Evolutionary conservation across 2,888 invertebrate genomes (phyloP).

Genomic region (Drosophila mimetica): DNA sequence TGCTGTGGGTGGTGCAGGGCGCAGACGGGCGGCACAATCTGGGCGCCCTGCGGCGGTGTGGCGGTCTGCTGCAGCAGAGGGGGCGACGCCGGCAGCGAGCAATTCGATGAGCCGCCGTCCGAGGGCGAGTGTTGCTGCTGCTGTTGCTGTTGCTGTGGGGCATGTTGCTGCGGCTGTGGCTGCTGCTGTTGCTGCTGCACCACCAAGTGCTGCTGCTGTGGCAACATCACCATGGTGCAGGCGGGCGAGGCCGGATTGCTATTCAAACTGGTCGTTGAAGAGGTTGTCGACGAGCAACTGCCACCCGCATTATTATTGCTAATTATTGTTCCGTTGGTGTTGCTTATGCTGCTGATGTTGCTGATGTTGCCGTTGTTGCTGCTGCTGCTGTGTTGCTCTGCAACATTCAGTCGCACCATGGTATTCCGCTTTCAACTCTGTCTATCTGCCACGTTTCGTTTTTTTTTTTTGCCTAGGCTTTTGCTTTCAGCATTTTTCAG

Average conservation of each 20-base stretch:
- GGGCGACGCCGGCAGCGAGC: conserved; percentile 81
- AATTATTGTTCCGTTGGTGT: conserved; percentile 32
- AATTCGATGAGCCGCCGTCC: conserved; percentile 73
- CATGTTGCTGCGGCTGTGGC: conserved; percentile 49
- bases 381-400: conserved; percentile 74
- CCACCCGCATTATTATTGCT: conserved; percentile 63
- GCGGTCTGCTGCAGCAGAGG: conserved; percentile 81
- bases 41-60: conserved; percentile 81
- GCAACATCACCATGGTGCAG: conserved; percentile 75
- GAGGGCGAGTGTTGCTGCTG: conserved; percentile 80
- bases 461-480: conserved; percentile 2
- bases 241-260: conserved; percentile 62
- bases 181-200: conserved; percentile 62
- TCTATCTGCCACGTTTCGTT: neutral
- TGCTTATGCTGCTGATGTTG: conserved; percentile 47
- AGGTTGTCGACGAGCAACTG: conserved; percentile 68
- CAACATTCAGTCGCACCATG: conserved; percentile 84
- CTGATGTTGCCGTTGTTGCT: conserved; percentile 45
- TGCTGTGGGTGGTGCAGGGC: conserved; percentile 82
- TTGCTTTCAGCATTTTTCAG: conserved; percentile 33
- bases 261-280: conserved; percentile 72
- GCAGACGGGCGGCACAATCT: conserved; percentile 82
- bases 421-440: conserved; percentile 46
- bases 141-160: conserved; percentile 72
- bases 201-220: conserved; percentile 53